Evolutionary conservation across 2,113 vertebrate species (phyloP).

Genomic region (Paedocypris sp.): DNA sequence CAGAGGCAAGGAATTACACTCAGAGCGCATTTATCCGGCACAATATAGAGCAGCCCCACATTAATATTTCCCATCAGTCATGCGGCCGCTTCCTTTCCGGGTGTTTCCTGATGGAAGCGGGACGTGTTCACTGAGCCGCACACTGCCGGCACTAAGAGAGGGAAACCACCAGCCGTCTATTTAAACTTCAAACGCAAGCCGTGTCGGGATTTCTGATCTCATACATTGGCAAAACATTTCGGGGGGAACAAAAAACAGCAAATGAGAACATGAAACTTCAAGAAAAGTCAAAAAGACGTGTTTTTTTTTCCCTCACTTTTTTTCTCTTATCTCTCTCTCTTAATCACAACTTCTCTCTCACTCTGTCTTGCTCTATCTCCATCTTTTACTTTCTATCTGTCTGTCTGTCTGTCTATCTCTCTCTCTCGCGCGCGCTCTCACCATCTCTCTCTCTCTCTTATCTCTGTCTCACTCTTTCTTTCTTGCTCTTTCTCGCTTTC

Average conservation of each 20-base stretch:
- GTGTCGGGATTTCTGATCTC: slow-evolving; percentile 9
- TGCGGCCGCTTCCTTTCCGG: background rate
- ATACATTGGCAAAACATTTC: slow-evolving; percentile 28
- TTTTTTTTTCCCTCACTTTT: slow-evolving; percentile 27
- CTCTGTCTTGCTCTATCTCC: background rate
- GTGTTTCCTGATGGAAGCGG: slow-evolving; percentile 5
- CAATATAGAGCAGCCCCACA: slow-evolving; percentile 5
- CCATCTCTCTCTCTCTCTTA: too few relatives aligned
- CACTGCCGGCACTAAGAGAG: slow-evolving; percentile 6
- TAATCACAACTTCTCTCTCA: slow-evolving; percentile 1
- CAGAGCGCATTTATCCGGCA: slow-evolving; percentile 7
- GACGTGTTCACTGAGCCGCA: background rate
- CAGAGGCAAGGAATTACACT: slow-evolving; percentile 6
- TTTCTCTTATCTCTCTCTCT: slow-evolving; percentile 22
- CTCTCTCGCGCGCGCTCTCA: too few relatives aligned
- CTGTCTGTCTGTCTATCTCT: too few relatives aligned
- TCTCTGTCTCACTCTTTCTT: too few relatives aligned
- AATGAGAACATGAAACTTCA: slow-evolving; percentile 32
- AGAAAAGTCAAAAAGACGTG: slow-evolving; percentile 31
- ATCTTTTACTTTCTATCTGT: too few relatives aligned
- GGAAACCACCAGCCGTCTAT: slow-evolving; percentile 25
- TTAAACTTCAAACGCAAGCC: slow-evolving; percentile 27
- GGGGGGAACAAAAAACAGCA: slow-evolving; percentile 18
- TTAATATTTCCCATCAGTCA: slow-evolving; percentile 16
- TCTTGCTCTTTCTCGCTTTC: too few relatives aligned